Evolutionary conservation across 2,888 invertebrate species (phyloP).

Genomic region (Drosophila stalkeri): DNA sequence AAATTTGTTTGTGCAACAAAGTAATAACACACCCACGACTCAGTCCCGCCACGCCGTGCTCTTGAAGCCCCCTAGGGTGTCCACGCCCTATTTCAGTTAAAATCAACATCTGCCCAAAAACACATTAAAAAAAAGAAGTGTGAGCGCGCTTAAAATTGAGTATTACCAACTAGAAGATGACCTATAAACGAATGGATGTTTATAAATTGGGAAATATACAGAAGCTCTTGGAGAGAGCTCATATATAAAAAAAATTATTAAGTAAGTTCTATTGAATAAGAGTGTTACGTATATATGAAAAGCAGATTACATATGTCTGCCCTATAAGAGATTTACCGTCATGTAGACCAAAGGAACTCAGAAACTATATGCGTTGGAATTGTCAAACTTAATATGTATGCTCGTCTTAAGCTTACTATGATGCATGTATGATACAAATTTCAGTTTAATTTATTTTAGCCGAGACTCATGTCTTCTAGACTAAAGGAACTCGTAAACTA

Average conservation of each 20-base stretch:
- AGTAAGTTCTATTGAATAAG: too few species aligned
- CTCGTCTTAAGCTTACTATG: too few species aligned
- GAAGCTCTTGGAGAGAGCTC: neutral
- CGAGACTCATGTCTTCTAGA: neutral
- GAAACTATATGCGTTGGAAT: neutral
- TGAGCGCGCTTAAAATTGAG: neutral
- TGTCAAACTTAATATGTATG: too few species aligned
- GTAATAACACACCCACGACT: conserved; percentile 5
- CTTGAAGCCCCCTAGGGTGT: neutral
- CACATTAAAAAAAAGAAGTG: conserved; percentile 8
- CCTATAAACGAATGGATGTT: neutral
- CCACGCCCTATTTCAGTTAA: conserved; percentile 46
- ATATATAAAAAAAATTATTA: too few species aligned
- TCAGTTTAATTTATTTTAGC: too few species aligned
- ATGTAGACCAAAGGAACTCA: neutral
- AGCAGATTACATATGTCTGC: too few species aligned
- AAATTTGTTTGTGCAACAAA: conserved; percentile 53
- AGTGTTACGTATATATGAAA: too few species aligned
- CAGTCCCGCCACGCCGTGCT: neutral
- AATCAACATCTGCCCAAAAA: conserved; percentile 52
- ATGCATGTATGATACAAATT: too few species aligned
- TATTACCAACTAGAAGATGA: neutral
- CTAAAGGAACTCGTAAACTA: neutral
- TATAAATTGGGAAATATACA: neutral
- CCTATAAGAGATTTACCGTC: neutral